Percentiles rank a stretch among this genome's conserved stretches.
These are phyloP conservation scores for Agrochola circellaris DNA, from an alignment of 2,888 invertebrate species.

Conservation along the genomic window DNA sequence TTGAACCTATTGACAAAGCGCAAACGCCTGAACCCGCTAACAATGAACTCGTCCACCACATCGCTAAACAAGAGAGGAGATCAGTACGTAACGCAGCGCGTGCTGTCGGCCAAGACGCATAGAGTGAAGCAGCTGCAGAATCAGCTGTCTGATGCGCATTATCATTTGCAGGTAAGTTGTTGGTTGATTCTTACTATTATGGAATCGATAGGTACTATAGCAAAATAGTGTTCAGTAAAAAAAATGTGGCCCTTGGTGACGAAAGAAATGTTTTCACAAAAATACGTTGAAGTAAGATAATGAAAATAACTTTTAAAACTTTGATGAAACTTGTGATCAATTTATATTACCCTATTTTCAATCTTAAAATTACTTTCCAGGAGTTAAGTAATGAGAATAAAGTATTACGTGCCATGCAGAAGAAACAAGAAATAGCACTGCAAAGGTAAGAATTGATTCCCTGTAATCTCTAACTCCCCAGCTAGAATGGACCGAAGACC, in stretches of 20 bases:
- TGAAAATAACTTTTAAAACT: not conserved
- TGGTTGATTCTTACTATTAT: not conserved
- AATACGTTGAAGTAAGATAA: not conserved
- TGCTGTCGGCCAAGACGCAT: constrained; percentile 94
- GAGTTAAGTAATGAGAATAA: constrained; percentile 93
- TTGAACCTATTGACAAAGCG: constrained; percentile 83
- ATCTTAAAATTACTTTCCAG: constrained; percentile 69
- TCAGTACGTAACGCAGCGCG: constrained; percentile 90
- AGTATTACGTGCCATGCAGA: constrained; percentile 93
- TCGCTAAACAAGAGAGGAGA: constrained; percentile 78
- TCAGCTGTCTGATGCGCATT: constrained; percentile 95
- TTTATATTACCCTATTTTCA: not conserved
- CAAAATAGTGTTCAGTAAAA: too few species aligned
- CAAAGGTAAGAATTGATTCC: constrained; percentile 88
- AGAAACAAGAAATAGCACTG: constrained; percentile 94
- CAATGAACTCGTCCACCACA: constrained; percentile 77
- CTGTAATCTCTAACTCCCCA: not conserved
- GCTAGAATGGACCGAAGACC: not conserved
- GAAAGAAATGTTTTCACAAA: not conserved
- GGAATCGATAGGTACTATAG: not conserved
- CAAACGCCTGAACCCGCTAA: constrained; percentile 80
- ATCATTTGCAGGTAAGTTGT: constrained; percentile 92
- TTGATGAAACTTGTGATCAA: not conserved
- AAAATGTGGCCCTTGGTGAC: not conserved
- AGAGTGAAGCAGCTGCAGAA: constrained; percentile 94